Evolutionary conservation across 1,140 invertebrate genomes (phyloP), one percentile per base, ranked within the genome.

Genomic region (Acromyrmex heyeri): DNA sequence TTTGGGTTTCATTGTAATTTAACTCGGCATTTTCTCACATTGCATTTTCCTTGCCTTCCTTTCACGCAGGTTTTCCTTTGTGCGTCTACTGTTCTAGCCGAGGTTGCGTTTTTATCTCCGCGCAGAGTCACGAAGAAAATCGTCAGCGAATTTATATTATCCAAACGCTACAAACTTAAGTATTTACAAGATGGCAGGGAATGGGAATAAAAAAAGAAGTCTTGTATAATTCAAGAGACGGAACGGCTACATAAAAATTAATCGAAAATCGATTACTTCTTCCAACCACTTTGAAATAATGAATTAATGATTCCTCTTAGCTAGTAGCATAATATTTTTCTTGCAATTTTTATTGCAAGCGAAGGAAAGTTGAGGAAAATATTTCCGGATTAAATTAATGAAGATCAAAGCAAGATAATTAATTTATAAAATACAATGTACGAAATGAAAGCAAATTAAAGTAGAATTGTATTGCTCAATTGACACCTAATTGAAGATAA

Each of bases 91-190:
- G 8, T 27, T 7, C 38, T 1, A 44, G 53, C 50, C 30, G 21
- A 70, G 57, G 53, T 72, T 44, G 34, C 77, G 53, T 38, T 79
- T 67, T 79, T 69, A 77, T 48, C 30, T 53, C 14, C 3, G 48
- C 64, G 48, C 24, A 0, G 10, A 73, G 14, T 21, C 38, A 16
- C 38, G 67, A 73, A 30, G 38, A 82, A 72, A 73, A 48, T 73
- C n/a, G 69, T 82, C 79, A 73, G 38, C 38, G 38, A 61, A 48
- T 73, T 82, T 82, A 48, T 73, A 44, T 59, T 48, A 14, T 30
- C 30, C 48, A 24, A 73, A 24, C 16, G 2, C 2, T 61, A 57
- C 69, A 73, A 48, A 48, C 44, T 83, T 14, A 34, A 83, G 27
- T 83, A 83, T 75, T 75, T 75, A 83, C 27, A 73, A 50, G 79